These are phyloP conservation scores for Diadema setosum DNA, from an alignment of 35 echinoderm and acorn worm genomes.

Conservation along the genomic window DNA sequence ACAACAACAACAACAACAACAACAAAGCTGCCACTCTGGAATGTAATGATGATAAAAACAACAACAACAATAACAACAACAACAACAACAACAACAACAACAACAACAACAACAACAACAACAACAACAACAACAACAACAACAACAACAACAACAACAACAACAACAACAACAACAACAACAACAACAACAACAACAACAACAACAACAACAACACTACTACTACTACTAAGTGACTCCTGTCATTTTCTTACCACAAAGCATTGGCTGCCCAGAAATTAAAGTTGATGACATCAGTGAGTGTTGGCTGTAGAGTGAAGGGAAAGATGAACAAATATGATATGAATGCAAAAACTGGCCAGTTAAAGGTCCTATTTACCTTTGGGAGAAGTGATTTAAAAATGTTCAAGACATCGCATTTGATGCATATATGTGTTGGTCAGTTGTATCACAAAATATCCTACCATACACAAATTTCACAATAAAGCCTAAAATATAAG, in stretches of 20 bases:
- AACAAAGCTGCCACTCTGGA: background rate
- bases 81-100: background rate
- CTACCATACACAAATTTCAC: too few species aligned
- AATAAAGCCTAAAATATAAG: too few species aligned
- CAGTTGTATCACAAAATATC: too few species aligned
- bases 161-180: background rate
- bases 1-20: background rate
- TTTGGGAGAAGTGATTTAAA: too few species aligned
- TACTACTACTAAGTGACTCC: too few species aligned
- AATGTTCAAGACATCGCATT: too few species aligned
- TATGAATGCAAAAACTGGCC: background rate
- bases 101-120: background rate
- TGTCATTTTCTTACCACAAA: constrained; percentile 40
- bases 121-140: constrained; percentile 7
- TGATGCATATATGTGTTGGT: too few species aligned
- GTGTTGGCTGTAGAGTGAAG: constrained; percentile 33
- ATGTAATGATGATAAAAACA: too few species aligned
- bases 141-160: background rate
- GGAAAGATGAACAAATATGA: background rate
- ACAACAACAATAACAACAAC: background rate
- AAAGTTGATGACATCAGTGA: constrained; percentile 59
- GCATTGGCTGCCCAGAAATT: constrained; percentile 44
- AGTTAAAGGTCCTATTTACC: too few species aligned
- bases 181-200: background rate
- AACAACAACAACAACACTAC: too few species aligned